Evolutionary conservation across 1,140 invertebrate species (phyloP).

Genomic region (Philaenus spumarius): DNA sequence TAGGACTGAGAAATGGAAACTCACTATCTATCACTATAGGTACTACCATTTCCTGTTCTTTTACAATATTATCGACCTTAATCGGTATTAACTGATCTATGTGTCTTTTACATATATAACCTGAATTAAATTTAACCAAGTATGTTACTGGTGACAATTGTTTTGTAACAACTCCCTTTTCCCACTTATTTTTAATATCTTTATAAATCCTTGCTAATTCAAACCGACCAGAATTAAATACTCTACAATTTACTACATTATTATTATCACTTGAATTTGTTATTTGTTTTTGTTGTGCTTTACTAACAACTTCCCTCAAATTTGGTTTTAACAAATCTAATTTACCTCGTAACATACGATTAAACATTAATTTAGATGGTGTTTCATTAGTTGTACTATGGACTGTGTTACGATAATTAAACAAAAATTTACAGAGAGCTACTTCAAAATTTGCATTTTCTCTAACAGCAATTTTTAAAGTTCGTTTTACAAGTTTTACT

Average conservation of each 20-base stretch:
- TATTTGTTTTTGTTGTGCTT: too few relatives aligned
- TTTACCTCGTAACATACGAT: background rate
- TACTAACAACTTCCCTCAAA: background rate
- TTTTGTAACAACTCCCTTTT: background rate
- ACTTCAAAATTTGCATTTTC: constrained; percentile 8
- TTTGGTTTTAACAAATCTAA: background rate
- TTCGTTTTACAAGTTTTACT: constrained; percentile 25
- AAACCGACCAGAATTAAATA: background rate
- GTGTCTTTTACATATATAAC: background rate
- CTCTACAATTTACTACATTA: background rate
- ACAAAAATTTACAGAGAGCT: constrained; percentile 18
- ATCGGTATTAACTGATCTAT: background rate
- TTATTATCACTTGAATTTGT: too few relatives aligned
- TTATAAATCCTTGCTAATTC: background rate
- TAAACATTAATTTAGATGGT: background rate
- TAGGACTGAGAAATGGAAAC: too few relatives aligned
- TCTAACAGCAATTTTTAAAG: constrained; percentile 12
- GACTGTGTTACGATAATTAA: constrained; percentile 12
- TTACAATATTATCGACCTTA: too few relatives aligned
- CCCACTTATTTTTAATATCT: background rate
- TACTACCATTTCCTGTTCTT: too few relatives aligned
- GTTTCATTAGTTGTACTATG: constrained; percentile 1
- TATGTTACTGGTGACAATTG: background rate
- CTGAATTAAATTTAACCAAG: background rate
- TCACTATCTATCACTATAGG: too few relatives aligned